Evolutionary conservation across 2,888 invertebrate genomes (phyloP).

Genomic region (Spialia ferax): DNA sequence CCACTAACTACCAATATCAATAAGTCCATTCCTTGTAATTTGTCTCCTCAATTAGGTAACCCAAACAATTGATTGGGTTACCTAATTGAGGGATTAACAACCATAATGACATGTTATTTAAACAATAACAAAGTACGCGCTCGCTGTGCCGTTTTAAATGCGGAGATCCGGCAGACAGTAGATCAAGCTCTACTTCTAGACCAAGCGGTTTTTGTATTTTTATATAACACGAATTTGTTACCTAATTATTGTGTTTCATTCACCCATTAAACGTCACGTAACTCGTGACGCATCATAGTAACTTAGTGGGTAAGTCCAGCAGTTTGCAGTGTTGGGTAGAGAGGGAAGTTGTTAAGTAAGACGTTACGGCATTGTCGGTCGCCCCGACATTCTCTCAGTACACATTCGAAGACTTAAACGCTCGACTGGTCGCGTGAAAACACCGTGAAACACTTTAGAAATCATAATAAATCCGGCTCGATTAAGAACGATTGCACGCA

Average conservation of each 20-base stretch:
- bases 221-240: conserved; percentile 35
- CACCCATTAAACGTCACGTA: conserved; percentile 49
- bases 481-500: conserved; percentile 46
- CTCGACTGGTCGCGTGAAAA: conserved; percentile 59
- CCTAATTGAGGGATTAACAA: neutral
- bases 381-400: conserved; percentile 69
- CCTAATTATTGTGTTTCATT: conserved; percentile 44
- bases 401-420: conserved; percentile 64
- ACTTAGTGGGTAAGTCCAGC: conserved; percentile 31
- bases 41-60: too few relatives aligned
- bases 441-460: conserved; percentile 61
- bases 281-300: conserved; percentile 43
- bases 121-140: too few relatives aligned
- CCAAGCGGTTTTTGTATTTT: conserved; percentile 28
- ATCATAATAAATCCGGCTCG: conserved; percentile 73
- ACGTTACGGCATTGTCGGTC: conserved; percentile 73
- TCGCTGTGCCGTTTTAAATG: neutral
- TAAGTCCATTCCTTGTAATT: too few relatives aligned
- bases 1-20: too few relatives aligned
- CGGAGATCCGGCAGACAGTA: conserved; percentile 12
- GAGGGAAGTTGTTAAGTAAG: conserved; percentile 78
- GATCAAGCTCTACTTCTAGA: neutral
- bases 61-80: neutral
- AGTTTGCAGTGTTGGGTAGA: conserved; percentile 39
- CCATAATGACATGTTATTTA: neutral